Conservation (phyloP, 2,797 vertebrate species). For the Phaenicophaeus curvirostris region DNA sequence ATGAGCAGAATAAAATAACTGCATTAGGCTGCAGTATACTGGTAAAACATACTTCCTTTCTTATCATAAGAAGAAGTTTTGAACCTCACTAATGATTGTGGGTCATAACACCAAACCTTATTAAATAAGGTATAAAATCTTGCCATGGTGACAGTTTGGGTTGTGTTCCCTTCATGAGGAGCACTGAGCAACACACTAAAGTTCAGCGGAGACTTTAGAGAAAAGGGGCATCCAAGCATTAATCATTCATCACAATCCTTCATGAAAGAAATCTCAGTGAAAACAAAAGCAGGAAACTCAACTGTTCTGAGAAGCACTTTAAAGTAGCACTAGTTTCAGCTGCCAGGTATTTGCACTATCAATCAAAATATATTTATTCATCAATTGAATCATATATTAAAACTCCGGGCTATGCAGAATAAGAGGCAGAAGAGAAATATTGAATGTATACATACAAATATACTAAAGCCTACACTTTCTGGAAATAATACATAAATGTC, state of each 20-base stretch:
- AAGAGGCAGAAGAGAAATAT: constrained; percentile 56
- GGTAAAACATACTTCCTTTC: neutral
- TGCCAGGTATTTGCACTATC: constrained; percentile 52
- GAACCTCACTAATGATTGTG: neutral
- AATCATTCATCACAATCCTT: constrained; percentile 34
- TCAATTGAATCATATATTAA: constrained; percentile 46
- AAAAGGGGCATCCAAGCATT: constrained; percentile 40
- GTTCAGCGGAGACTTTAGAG: neutral
- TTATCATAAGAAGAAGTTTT: neutral
- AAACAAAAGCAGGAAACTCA: constrained; percentile 38
- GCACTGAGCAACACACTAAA: neutral
- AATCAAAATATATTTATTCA: constrained; percentile 56
- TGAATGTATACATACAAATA: constrained; percentile 37
- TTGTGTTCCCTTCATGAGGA: neutral
- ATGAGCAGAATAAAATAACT: neutral
- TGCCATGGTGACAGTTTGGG: neutral
- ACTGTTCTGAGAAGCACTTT: constrained; percentile 27
- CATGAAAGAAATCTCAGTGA: neutral
- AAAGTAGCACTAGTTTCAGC: neutral
- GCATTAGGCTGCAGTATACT: neutral
- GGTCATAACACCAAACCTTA: neutral
- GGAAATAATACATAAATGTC: constrained; percentile 57
- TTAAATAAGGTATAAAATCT: neutral
- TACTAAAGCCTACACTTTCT: constrained; percentile 48
- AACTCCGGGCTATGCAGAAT: constrained; percentile 41